phyloP scores from a whole-genome alignment of 64 coral and sea anemone genomes.

The Montipora capricornis region DNA sequence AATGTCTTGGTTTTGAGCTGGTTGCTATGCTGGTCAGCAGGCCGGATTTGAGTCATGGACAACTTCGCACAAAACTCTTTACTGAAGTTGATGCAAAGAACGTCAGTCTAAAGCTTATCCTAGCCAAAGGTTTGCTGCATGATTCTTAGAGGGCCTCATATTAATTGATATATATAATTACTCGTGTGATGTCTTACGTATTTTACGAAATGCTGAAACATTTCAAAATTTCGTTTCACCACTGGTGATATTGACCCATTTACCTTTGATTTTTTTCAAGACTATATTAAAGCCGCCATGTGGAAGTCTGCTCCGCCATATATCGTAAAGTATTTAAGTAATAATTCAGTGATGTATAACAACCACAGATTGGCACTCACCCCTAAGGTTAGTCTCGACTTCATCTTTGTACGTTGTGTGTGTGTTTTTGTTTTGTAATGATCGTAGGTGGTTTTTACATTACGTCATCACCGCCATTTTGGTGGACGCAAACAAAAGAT shows the following conservation, averaged over 20 bases:
- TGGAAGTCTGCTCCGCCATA: slow-evolving; percentile 30
- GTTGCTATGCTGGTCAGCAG: slow-evolving; percentile 50
- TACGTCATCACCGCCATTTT: neutral
- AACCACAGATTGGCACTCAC: slow-evolving; percentile 53
- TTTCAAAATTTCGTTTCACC: no score
- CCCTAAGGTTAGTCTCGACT: slow-evolving; percentile 1
- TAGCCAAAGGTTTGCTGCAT: slow-evolving; percentile 34
- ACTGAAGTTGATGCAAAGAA: slow-evolving; percentile 38
- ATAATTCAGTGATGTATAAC: slow-evolving; percentile 17
- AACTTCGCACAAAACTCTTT: slow-evolving; percentile 53
- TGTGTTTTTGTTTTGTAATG: neutral
- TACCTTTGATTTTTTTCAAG: neutral
- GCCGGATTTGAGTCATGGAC: slow-evolving; percentile 42
- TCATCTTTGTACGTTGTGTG: neutral
- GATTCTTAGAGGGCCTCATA: neutral
- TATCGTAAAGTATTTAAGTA: slow-evolving; percentile 26
- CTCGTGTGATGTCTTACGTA: no score
- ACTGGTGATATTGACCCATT: neutral
- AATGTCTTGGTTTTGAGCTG: slow-evolving; percentile 80
- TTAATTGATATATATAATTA: no score
- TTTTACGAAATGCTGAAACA: no score
- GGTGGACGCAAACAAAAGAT: no score
- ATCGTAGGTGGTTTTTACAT: neutral
- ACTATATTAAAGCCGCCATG: slow-evolving; percentile 35
- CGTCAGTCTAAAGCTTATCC: slow-evolving; percentile 26